phyloP scores from a whole-genome alignment of 2,797 vertebrate species.

The Dendrocincla tyrannina region DNA sequence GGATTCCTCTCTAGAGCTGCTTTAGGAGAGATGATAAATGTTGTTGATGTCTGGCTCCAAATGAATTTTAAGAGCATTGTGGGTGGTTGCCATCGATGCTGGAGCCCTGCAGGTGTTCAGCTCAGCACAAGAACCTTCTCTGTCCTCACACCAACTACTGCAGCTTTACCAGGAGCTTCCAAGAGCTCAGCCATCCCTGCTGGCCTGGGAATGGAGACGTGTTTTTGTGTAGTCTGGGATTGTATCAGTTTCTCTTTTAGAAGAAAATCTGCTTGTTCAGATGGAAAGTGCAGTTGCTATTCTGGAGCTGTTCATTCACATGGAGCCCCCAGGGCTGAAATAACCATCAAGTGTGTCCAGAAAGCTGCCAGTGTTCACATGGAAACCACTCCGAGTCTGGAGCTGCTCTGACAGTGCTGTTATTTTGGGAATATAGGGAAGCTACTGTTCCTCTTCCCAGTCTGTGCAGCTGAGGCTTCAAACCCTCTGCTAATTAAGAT shows the following conservation, averaged over 20 bases:
- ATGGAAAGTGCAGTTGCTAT: neutral
- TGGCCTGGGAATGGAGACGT: neutral
- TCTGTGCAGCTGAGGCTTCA: neutral
- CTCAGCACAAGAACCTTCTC: neutral
- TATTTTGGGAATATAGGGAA: slow-evolving; percentile 11
- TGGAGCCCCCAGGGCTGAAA: neutral
- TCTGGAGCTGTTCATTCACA: neutral
- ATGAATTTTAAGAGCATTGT: neutral
- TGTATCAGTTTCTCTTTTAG: neutral
- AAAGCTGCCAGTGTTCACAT: neutral
- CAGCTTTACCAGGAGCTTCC: neutral
- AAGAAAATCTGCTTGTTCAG: neutral
- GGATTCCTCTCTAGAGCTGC: neutral
- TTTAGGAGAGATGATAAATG: neutral
- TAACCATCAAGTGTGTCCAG: neutral
- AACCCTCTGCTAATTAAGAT: neutral
- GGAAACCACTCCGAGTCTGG: neutral
- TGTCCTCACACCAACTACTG: neutral
- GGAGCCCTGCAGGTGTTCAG: neutral
- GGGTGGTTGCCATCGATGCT: neutral
- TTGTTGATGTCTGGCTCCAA: neutral
- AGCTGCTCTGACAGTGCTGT: neutral
- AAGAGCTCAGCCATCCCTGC: neutral
- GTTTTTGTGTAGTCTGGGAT: neutral
- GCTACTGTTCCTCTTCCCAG: neutral